Evolutionary conservation across 2,888 invertebrate genomes (phyloP).

Genomic region (Acleris sparsana): DNA sequence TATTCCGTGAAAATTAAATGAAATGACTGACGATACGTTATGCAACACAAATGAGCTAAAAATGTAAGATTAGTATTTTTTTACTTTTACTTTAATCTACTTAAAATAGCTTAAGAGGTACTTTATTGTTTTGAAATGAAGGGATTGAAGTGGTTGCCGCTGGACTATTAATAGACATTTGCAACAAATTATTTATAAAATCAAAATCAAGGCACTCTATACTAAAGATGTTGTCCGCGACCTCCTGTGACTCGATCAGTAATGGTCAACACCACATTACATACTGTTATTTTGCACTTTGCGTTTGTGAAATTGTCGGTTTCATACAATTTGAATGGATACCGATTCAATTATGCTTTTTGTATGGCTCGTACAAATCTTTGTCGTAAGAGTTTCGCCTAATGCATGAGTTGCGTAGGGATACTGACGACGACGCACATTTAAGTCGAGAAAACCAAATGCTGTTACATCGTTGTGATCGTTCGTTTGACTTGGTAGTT

Average conservation of each 20-base stretch:
- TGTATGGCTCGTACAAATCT: constrained; percentile 35
- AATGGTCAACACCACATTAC: constrained; percentile 34
- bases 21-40: no score
- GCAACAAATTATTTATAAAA: background rate
- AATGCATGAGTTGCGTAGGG: constrained; percentile 17
- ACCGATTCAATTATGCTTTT: constrained; percentile 56
- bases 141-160: no score
- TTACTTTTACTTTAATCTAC: no score
- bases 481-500: no score
- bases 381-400: constrained; percentile 28
- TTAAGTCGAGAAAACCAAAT: background rate
- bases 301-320: constrained; percentile 57
- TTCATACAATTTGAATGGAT: constrained; percentile 47
- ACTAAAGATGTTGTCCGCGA: background rate
- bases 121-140: no score
- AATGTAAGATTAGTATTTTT: no score
- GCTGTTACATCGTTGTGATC: no score
- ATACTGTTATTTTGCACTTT: constrained; percentile 53
- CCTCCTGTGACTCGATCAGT: constrained; percentile 1
- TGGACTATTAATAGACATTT: no score
- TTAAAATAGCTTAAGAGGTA: no score
- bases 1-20: no score
- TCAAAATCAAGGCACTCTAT: background rate
- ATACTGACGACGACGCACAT: background rate
- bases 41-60: no score